Conservation (phyloP, 1,140 invertebrate genomes). For the Drosophila cardini region DNA sequence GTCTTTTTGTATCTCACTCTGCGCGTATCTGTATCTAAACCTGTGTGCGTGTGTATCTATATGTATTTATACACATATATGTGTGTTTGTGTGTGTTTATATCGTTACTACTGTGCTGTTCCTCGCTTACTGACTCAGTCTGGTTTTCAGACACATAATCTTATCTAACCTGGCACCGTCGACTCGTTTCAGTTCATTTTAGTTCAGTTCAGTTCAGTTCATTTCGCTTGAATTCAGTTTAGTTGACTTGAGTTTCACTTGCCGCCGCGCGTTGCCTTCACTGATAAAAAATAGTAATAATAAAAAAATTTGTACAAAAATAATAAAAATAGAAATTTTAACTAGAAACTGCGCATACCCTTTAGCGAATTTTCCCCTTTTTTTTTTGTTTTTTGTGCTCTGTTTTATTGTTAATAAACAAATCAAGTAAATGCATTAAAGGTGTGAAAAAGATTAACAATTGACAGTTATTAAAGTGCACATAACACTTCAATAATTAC, state of each 20-base stretch:
- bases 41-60: conserved; percentile 16
- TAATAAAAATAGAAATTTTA: conserved; percentile 10
- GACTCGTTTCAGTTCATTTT: conserved; percentile 29
- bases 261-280: conserved; percentile 50
- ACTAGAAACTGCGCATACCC: conserved; percentile 13
- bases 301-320: conserved; percentile 17
- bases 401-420: background rate
- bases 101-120: conserved; percentile 47
- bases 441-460: background rate
- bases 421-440: background rate
- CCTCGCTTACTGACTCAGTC: conserved; percentile 49
- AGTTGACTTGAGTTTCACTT: conserved; percentile 72
- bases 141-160: conserved; percentile 80
- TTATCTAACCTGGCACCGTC: conserved; percentile 76
- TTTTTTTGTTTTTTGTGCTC: background rate
- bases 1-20: conserved; percentile 15
- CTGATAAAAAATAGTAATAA: conserved; percentile 58
- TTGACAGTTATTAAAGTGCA: no score
- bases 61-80: background rate
- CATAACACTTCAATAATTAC: no score
- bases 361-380: background rate
- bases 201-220: conserved; percentile 24
- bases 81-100: conserved; percentile 34
- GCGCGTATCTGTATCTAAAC: background rate
- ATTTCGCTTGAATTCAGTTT: conserved; percentile 11